Base-by-base conservation (phyloP, 1,140 invertebrate species). In the Drosophila kepulauana region DNA sequence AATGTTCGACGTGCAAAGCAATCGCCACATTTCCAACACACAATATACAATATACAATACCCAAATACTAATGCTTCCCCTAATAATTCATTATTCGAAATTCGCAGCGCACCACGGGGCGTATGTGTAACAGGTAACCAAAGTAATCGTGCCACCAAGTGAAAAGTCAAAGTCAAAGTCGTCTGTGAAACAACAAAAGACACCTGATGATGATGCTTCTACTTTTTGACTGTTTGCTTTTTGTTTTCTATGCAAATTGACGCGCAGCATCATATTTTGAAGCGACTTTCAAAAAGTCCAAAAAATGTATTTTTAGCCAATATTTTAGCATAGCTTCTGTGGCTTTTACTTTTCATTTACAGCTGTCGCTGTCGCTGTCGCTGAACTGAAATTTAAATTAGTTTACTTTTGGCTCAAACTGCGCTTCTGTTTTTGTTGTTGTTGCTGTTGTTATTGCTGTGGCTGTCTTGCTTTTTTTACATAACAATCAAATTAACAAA, bases 81-180 rank as follows among this genome's bases (percentile, higher is more conserved):
- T 20, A 49, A 62, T 66, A 78, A 52, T 48, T 59, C 51, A 65
- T 65, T 64, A 54, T 11, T 15, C 20, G 54, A 59, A 80, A 84
- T 89, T 88, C 33, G 85, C 85, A 89, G 64, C 81, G 84, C 84
- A 57, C 85, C 64, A 88, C 71, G 70, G 84, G 84, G 77, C 84
- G 84, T 89, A 88, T 88, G 85, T 79, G 84, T 88, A 88, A 84
- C 85, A 41, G 8, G 11, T 41, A 41, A 41, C 11, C 11, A 41
- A 41, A 10, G 11, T 11, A 11, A 41, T 43, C 4, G n/a, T 43
- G 5, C 7, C 46, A 25, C 20, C 20, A 89, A 88, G 84, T 88
- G 78, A 89, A 88, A 87, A 72, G 84, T 52, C 66, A 57, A 79
- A 64, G 76, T 57, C 69, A 81, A 71, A 63, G 68, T 72, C 49